These are phyloP conservation scores for Micromesistius poutassou DNA, from an alignment of 2,797 vertebrate genomes.

Conservation along the genomic window DNA sequence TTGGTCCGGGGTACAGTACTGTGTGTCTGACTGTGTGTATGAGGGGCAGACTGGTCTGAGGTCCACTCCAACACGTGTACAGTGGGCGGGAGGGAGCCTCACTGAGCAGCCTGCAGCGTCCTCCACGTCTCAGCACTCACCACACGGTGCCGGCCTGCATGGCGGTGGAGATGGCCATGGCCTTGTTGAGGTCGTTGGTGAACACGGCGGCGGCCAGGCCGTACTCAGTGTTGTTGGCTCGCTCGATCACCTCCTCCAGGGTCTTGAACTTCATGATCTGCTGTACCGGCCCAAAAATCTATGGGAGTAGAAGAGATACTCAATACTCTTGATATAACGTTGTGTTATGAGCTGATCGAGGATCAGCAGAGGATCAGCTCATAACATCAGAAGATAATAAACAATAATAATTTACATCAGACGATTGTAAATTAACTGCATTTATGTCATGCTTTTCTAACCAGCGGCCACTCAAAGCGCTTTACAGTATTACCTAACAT, in stretches of 20 bases:
- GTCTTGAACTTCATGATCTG: conserved; percentile 97
- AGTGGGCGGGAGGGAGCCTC: background rate
- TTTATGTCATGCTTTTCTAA: too few species aligned
- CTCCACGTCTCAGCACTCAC: conserved; percentile 69
- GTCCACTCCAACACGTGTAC: background rate
- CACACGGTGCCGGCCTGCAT: conserved; percentile 98
- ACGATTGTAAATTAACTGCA: too few species aligned
- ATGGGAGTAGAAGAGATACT: conserved; percentile 34
- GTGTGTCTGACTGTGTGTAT: background rate
- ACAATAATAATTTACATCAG: too few species aligned
- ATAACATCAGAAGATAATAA: too few species aligned
- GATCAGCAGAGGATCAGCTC: too few species aligned
- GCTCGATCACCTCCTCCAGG: conserved; percentile 93
- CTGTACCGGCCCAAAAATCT: conserved; percentile 99
- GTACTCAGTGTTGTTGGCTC: conserved; percentile 94
- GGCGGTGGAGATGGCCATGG: conserved; percentile 89
- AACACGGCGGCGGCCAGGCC: conserved; percentile 94
- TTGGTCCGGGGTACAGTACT: too few species aligned
- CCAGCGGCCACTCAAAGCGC: too few species aligned
- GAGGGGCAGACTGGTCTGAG: background rate
- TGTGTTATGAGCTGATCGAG: too few species aligned
- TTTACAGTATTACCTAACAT: too few species aligned
- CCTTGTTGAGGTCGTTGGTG: conserved; percentile 96
- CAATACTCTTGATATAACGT: background rate
- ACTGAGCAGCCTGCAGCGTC: background rate